phyloP scores from a whole-genome alignment of 2,113 vertebrate genomes.

The Limnothrissa miodon region DNA sequence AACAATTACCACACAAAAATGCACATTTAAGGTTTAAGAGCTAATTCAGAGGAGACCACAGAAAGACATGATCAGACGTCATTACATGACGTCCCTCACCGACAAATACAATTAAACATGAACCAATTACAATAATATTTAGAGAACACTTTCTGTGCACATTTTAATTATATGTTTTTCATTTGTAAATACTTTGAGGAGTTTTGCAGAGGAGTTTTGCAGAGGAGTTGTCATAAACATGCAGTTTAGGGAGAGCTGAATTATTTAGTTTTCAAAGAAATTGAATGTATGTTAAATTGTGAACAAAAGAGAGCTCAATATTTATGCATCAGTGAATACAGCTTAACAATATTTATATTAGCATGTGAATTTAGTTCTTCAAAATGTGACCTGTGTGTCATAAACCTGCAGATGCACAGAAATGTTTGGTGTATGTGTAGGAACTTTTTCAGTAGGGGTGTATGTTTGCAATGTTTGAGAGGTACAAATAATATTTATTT shows the following conservation, averaged over 20 bases:
- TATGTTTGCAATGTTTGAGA: too few relatives aligned
- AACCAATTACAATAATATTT: neutral
- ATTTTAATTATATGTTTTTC: neutral
- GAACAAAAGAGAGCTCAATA: neutral
- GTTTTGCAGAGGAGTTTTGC: neutral
- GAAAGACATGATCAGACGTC: constrained; percentile 33
- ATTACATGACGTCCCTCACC: neutral
- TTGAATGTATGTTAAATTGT: neutral
- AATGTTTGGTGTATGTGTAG: too few relatives aligned
- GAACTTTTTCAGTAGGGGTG: neutral
- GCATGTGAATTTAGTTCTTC: neutral
- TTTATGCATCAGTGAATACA: neutral
- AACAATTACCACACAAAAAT: neutral
- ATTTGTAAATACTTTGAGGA: neutral
- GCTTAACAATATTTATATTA: too few relatives aligned
- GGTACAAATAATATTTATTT: neutral
- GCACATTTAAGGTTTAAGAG: neutral
- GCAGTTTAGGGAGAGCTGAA: too few relatives aligned
- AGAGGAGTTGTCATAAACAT: too few relatives aligned
- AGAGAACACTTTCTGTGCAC: neutral
- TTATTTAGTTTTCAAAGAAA: neutral
- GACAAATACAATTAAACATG: neutral
- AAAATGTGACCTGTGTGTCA: neutral
- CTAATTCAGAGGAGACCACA: neutral
- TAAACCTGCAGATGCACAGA: neutral